A percentile compares a stretch with the other conserved stretches of the same genome.
These are phyloP conservation scores for Drosophila differens DNA, from an alignment of 2,888 invertebrate genomes.

Conservation along the genomic window DNA sequence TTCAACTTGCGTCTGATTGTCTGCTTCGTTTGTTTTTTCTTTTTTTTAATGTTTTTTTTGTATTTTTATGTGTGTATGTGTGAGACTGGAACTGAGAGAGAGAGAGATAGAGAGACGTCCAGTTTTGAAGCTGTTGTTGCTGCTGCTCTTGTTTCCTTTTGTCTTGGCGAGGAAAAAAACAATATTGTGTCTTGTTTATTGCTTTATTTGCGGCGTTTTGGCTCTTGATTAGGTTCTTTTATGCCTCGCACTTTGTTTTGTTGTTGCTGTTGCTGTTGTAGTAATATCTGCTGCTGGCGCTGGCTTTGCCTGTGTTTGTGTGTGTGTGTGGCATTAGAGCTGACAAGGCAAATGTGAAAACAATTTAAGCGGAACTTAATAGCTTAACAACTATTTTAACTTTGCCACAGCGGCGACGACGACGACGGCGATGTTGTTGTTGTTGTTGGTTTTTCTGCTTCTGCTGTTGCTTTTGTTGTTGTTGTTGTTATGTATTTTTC, in stretches of 20 bases:
- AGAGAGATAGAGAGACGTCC: conserved; percentile 24
- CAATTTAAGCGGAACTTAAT: conserved; percentile 79
- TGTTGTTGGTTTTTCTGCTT: conserved; percentile 34
- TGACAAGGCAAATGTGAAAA: conserved; percentile 71
- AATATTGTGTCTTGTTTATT: conserved; percentile 78
- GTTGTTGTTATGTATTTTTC: conserved; percentile 47
- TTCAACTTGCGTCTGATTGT: conserved; percentile 68
- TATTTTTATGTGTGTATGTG: conserved; percentile 22
- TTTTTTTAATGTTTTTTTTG: conserved; percentile 27
- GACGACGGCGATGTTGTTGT: neutral
- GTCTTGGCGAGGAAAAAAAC: conserved; percentile 48
- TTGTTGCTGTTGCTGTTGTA: conserved; percentile 31
- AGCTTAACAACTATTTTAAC: conserved; percentile 74
- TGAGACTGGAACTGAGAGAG: conserved; percentile 21
- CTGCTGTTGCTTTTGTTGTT: conserved; percentile 1
- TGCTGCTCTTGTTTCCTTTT: conserved; percentile 69
- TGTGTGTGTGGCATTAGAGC: conserved; percentile 47
- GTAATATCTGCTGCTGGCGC: conserved; percentile 42
- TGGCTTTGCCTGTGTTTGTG: conserved; percentile 20
- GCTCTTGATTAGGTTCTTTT: conserved; percentile 80
- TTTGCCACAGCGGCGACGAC: conserved; percentile 43
- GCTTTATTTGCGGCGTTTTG: conserved; percentile 79
- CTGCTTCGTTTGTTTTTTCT: conserved; percentile 33
- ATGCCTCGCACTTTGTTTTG: conserved; percentile 65
- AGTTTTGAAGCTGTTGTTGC: conserved; percentile 42